These are phyloP conservation scores for Odontomyia ornata DNA, from an alignment of 2,888 invertebrate species.

Conservation along the genomic window DNA sequence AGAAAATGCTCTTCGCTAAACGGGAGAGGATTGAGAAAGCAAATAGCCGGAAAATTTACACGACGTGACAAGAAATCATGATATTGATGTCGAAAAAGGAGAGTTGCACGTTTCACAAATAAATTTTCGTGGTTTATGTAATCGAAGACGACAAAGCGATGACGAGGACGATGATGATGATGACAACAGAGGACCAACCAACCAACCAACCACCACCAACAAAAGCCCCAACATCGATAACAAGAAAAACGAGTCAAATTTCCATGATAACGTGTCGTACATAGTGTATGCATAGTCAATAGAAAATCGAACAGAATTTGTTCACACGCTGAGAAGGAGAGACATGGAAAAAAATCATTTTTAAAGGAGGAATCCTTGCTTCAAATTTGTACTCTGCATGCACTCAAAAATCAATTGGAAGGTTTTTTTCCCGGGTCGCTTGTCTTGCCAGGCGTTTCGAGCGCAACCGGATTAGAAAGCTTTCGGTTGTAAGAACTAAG, in stretches of 20 bases:
- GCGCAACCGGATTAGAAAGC: neutral
- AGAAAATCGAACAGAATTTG: too few relatives aligned
- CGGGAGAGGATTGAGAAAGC: slow-evolving; percentile 13
- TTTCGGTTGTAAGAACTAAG: neutral
- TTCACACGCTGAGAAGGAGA: too few relatives aligned
- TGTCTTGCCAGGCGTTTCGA: neutral
- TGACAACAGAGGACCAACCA: neutral
- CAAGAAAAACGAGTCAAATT: too few relatives aligned
- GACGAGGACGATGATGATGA: slow-evolving; percentile 4
- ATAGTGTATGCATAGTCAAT: too few relatives aligned
- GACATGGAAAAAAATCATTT: neutral
- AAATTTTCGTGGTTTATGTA: slow-evolving; percentile 42
- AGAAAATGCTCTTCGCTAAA: neutral
- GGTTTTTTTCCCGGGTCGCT: neutral
- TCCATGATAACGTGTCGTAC: too few relatives aligned
- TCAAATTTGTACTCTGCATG: slow-evolving; percentile 24
- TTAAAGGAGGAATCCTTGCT: neutral
- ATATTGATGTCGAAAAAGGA: slow-evolving; percentile 26
- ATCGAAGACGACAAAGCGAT: slow-evolving; percentile 23
- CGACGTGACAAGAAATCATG: slow-evolving; percentile 42
- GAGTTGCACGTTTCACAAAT: slow-evolving; percentile 38
- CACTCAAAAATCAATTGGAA: slow-evolving; percentile 37
- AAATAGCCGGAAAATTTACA: slow-evolving; percentile 44
- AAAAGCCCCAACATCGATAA: too few relatives aligned
- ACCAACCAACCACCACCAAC: neutral